Percentiles rank a stretch among this genome's conserved stretches.
Conservation (phyloP, 2,797 vertebrate genomes). For the Macroramphosus scolopax region DNA sequence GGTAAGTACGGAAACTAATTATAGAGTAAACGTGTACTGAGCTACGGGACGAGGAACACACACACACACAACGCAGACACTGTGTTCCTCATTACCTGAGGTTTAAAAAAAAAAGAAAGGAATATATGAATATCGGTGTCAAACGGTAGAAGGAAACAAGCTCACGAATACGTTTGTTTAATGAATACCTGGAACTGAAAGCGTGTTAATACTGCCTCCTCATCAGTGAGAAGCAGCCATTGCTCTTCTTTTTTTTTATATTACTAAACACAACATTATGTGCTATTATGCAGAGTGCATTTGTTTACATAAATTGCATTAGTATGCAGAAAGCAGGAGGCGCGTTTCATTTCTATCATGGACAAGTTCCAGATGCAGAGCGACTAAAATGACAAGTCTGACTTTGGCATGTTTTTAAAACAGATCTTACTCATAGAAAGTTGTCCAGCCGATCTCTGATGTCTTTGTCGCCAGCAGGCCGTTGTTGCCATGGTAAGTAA, state of each 20-base stretch:
- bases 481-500: conserved; percentile 96
- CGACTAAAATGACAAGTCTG: too few relatives aligned
- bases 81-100: neutral
- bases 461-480: conserved; percentile 96
- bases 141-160: neutral
- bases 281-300: conserved; percentile 12
- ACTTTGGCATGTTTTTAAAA: too few relatives aligned
- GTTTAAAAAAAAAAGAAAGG: conserved; percentile 1
- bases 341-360: conserved; percentile 22
- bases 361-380: conserved; percentile 18
- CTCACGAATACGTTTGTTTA: conserved; percentile 10
- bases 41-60: conserved; percentile 18
- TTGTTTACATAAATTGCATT: conserved; percentile 22
- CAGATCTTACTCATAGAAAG: conserved; percentile 99
- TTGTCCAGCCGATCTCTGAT: conserved; percentile 96
- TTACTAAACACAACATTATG: conserved; percentile 9
- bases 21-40: conserved; percentile 39
- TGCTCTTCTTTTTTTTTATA: neutral
- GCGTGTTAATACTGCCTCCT: conserved; percentile 7
- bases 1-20: conserved; percentile 50
- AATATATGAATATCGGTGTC: too few relatives aligned
- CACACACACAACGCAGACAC: neutral
- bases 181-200: conserved; percentile 8
- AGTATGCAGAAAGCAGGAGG: conserved; percentile 19
- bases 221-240: too few relatives aligned